Percentiles rank a stretch among this genome's conserved stretches.
These are phyloP conservation scores for Cisticola juncidis DNA, from an alignment of 2,113 vertebrate genomes.

Conservation along the genomic window DNA sequence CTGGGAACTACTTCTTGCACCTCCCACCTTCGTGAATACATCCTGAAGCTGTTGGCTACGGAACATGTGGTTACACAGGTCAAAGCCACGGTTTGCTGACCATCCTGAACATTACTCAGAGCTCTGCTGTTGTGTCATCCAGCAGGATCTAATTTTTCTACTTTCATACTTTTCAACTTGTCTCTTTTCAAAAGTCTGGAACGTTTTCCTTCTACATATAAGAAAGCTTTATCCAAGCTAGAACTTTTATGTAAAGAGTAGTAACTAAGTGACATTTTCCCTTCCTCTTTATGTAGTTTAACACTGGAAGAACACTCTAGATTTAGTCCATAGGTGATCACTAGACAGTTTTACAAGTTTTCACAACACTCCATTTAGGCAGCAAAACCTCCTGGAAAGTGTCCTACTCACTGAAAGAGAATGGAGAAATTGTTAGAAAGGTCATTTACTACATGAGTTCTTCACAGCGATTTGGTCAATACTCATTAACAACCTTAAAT, in stretches of 20 bases:
- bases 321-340: not conserved
- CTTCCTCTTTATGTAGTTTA: not conserved
- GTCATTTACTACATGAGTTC: not conserved
- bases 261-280: not conserved
- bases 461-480: not conserved
- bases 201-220: not conserved
- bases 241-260: not conserved
- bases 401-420: not conserved
- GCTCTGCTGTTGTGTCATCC: not conserved
- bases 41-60: rapidly evolving
- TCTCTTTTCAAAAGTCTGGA: not conserved
- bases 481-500: not conserved
- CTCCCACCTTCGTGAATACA: not conserved
- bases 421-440: not conserved
- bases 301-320: not conserved
- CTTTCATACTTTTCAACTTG: not conserved
- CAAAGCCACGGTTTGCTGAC: not conserved
- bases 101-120: not conserved
- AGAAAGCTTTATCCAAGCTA: not conserved
- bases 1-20: not conserved
- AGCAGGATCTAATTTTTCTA: not conserved
- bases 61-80: rapidly evolving
- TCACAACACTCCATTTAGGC: rapidly evolving
- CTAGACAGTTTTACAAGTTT: not conserved
- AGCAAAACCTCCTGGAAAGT: not conserved